Evolutionary conservation across 1,140 invertebrate genomes (phyloP).

Genomic region (Pteromalus puparum): DNA sequence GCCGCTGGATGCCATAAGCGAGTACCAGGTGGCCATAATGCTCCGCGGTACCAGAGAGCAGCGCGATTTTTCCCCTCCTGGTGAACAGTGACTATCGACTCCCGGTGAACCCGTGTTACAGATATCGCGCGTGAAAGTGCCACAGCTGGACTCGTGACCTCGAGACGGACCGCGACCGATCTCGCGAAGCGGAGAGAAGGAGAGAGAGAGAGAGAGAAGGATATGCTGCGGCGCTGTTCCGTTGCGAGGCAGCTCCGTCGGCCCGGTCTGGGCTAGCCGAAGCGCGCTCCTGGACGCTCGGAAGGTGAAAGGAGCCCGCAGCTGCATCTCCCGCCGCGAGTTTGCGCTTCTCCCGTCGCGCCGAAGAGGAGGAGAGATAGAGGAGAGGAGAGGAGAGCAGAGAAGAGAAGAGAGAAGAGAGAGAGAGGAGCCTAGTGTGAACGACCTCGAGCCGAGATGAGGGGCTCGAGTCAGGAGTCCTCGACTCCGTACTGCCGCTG

Average conservation of each 20-base stretch:
- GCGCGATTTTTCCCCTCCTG: neutral
- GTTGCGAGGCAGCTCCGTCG: neutral
- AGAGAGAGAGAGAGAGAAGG: conserved; percentile 10
- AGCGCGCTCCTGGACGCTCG: neutral
- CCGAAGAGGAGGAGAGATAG: neutral
- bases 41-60: neutral
- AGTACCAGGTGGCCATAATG: conserved; percentile 30
- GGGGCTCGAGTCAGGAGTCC: conserved; percentile 69
- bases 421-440: conserved; percentile 36
- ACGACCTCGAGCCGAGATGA: conserved; percentile 62
- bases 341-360: neutral
- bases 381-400: conserved; percentile 21
- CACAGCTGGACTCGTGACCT: neutral
- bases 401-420: neutral
- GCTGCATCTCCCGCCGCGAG: conserved; percentile 16
- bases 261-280: neutral
- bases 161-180: neutral
- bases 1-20: conserved; percentile 7
- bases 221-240: neutral
- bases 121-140: neutral
- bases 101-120: neutral
- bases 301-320: conserved; percentile 46
- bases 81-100: neutral
- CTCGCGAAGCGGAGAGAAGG: neutral
- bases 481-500: conserved; percentile 95